Evolutionary conservation across 2,888 invertebrate genomes (phyloP).

Genomic region (Stenodera caucasica): DNA sequence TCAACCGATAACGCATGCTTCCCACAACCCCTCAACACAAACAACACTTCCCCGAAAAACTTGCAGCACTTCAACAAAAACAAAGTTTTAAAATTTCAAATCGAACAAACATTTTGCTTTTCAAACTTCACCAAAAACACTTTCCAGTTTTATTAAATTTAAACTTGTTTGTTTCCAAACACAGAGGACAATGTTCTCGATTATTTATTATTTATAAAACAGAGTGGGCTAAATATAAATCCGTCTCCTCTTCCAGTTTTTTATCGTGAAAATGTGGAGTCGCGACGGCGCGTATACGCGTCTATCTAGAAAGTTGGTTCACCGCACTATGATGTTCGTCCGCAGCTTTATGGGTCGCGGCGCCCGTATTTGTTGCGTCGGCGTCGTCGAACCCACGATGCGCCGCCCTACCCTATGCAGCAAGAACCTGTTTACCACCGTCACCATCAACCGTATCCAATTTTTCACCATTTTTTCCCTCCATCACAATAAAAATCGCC

Average conservation of each 20-base stretch:
- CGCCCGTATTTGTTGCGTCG: constrained; percentile 56
- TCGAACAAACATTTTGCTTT: background rate
- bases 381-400: constrained; percentile 49
- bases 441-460: constrained; percentile 9
- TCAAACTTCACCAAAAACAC: no score
- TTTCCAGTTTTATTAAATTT: no score
- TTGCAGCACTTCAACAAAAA: background rate
- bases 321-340: constrained; percentile 56
- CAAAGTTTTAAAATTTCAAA: background rate
- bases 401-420: constrained; percentile 50
- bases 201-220: constrained; percentile 25
- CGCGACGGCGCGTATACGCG: constrained; percentile 34
- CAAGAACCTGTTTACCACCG: constrained; percentile 42
- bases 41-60: background rate
- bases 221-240: constrained; percentile 25
- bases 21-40: constrained; percentile 4
- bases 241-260: constrained; percentile 18
- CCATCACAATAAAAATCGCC: background rate
- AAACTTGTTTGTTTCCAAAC: constrained; percentile 3
- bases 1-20: constrained; percentile 32
- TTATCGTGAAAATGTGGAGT: constrained; percentile 19
- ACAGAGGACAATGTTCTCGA: constrained; percentile 24
- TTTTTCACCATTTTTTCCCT: background rate
- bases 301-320: constrained; percentile 49
- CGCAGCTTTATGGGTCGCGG: constrained; percentile 55